A percentile compares a stretch with the other conserved stretches of the same genome.
phyloP scores from a whole-genome alignment of 2,888 invertebrate genomes.

The Dryadula phaetusa region DNA sequence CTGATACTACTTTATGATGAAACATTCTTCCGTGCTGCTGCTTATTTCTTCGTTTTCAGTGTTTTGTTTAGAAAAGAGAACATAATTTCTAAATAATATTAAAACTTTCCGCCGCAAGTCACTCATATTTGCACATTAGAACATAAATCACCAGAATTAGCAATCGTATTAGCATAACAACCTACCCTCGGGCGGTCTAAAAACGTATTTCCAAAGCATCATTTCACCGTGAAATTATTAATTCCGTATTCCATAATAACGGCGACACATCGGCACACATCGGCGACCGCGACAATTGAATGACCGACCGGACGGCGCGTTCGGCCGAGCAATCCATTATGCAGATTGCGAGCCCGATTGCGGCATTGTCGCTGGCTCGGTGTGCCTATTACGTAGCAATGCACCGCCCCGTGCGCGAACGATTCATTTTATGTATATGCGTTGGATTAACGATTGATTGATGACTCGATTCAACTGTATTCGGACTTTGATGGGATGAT shows the following conservation, averaged over 20 bases:
- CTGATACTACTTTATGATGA: too few species aligned
- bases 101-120: neutral
- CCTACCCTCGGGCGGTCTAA: slow-evolving; percentile 31
- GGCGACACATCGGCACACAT: slow-evolving; percentile 78
- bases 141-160: neutral
- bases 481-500: slow-evolving; percentile 33
- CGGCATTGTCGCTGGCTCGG: slow-evolving; percentile 79
- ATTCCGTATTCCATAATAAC: slow-evolving; percentile 79
- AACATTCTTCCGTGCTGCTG: neutral
- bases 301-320: slow-evolving; percentile 78
- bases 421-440: slow-evolving; percentile 65
- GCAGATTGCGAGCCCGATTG: slow-evolving; percentile 82
- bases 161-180: slow-evolving; percentile 9
- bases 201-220: slow-evolving; percentile 43
- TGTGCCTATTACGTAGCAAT: slow-evolving; percentile 64
- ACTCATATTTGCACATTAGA: slow-evolving; percentile 6
- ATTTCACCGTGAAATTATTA: slow-evolving; percentile 67
- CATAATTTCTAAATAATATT: neutral
- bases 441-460: slow-evolving; percentile 77
- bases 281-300: slow-evolving; percentile 81
- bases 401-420: slow-evolving; percentile 48
- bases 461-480: slow-evolving; percentile 67
- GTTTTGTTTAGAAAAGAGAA: neutral
- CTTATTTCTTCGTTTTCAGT: neutral
- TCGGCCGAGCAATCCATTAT: slow-evolving; percentile 83